Evolutionary conservation across 2,888 invertebrate species (phyloP), one percentile per base, ranked within the genome.

Genomic region (Drosophila mayaguana): DNA sequence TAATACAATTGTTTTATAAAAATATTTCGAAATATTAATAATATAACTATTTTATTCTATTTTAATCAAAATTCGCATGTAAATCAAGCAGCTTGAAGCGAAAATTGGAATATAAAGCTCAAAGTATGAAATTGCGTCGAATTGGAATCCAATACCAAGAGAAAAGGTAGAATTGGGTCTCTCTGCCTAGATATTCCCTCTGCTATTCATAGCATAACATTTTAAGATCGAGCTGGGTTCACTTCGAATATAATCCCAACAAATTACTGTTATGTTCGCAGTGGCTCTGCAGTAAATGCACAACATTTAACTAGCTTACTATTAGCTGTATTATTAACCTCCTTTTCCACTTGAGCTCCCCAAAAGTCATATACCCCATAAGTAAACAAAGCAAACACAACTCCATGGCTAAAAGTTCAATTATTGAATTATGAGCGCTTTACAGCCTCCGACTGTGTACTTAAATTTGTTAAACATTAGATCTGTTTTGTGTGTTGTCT

Each of bases 401-500:
- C 40, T 1, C 22, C 38, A 38, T 53, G 53, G 36, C 0, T 53
- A 25, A 40, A 25, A 25, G 54, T 38, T 40, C 54, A 40, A 1
- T 40, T 54, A 40, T 40, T 54, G 54, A 54, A 40, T 40, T 54
- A 40, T 54, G 16, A 25, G n/a, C 54, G 51, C 53, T 12, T 53
- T 63, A 43, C 20, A 22, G 16, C 14, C 32, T 8, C 36, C 36
- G 28, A 63, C 28, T 18, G 42, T 68, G 45, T 40, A 53, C 59
- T 22, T 42, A 32, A 48, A 34, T 60, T 48, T 53, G 53, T 40
- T 48, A 40, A 22, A 42, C 32, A 34, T 72, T 59, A 45, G 63
- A 70, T 68, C 53, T 72, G 68, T 59, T 63, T 40, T n/a, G 40
- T 38, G 16, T 54, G 25, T 59, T 63, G 20, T 50, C 75, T 87